Base-by-base conservation (phyloP, 35 echinoderm and acorn worm genomes). In the Hemicentrotus pulcherrimus region DNA sequence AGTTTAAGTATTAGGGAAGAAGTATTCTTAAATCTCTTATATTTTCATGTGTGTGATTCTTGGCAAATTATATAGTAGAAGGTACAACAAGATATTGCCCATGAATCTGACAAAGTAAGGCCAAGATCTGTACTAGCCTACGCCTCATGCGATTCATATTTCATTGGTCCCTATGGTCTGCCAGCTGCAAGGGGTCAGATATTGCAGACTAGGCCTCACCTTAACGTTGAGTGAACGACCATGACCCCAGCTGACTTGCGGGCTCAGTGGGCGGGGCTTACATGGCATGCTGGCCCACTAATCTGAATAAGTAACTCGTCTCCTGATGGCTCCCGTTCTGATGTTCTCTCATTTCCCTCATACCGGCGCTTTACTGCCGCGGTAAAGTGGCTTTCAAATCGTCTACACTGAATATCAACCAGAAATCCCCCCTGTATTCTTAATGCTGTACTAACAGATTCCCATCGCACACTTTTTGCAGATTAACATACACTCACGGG, bases 181-280 rank as follows among this genome's bases (percentile, higher is more conserved):
- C 31, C 32, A n/a, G n/a, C n/a, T 45, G 24, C 88, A 90, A 32
- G 32, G 31, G 46, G 88, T 46, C 88, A 46, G 88, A 90, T 18
- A 90, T 33, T 32, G 24, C 32, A 90, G 32, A 31, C 88, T 90
- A 90, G 88, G 4, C 19, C 33, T 18, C 12, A 33, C 32, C 88
- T 90, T 90, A 28, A 32, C 32, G 88, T 90, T 90, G 88, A 90
- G 88, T 90, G 88, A 90, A 90, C 88, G 88, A 47, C 88, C 88
- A 41, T 90, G 88, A 90, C 88, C 88, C 88, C 32, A 41, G 88
- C 31, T 90, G 88, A 90, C 88, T 90, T 31, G 31, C 46, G 31
- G 35, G 13, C 32, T 16, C 32, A 9, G 88, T 90, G 88, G 88
- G 88, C 46, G 88, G 88, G 24, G 88, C 88, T 47, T 90, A 90